Conservation (phyloP, 2,797 vertebrate species). For the Percopsis omiscomaycus region DNA sequence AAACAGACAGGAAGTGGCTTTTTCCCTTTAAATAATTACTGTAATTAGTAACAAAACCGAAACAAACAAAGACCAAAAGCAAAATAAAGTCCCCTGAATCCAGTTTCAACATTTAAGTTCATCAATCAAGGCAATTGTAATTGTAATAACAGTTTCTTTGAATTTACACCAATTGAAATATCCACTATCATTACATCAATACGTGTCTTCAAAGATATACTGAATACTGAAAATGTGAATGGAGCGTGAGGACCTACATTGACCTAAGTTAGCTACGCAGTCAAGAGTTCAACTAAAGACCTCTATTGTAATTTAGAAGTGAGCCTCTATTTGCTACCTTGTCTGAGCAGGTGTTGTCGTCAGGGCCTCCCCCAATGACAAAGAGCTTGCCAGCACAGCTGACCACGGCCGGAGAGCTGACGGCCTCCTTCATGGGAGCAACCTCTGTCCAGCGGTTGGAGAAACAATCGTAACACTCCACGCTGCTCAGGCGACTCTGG, state of each 20-base stretch:
- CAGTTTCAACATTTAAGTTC: background rate
- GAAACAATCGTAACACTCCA: slow-evolving; percentile 97
- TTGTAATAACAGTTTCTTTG: background rate
- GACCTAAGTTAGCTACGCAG: no score
- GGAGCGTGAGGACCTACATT: no score
- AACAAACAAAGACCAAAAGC: no score
- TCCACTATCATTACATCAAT: no score
- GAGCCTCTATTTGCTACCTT: slow-evolving; percentile 80
- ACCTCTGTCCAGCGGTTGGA: slow-evolving; percentile 98
- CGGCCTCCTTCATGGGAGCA: slow-evolving; percentile 93
- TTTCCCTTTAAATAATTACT: no score
- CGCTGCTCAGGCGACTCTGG: slow-evolving; percentile 91
- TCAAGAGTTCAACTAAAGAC: no score
- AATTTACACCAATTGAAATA: background rate
- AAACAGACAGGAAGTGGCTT: background rate
- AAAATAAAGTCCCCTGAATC: no score
- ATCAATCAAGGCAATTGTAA: background rate
- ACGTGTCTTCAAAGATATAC: no score
- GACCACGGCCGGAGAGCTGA: slow-evolving; percentile 93
- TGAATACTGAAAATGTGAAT: no score
- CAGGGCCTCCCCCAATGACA: slow-evolving; percentile 94
- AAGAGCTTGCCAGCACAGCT: slow-evolving; percentile 93
- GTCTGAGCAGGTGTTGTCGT: slow-evolving; percentile 96
- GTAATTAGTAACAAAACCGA: no score
- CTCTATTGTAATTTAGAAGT: background rate